phyloP scores from a whole-genome alignment of 2,888 invertebrate species.

The Congeria kusceri region DNA sequence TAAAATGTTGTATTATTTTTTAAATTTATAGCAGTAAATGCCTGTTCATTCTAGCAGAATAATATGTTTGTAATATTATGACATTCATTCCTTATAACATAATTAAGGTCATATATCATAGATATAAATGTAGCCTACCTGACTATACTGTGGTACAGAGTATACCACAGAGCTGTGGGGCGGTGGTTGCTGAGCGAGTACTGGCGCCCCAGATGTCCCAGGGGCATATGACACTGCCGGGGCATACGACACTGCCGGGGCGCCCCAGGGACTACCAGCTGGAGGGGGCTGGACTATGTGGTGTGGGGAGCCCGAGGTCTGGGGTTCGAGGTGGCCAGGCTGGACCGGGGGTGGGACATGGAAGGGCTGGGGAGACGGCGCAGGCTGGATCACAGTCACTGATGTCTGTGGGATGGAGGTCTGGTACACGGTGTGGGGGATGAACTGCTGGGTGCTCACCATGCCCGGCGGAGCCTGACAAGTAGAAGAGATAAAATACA shows the following conservation, averaged over 20 bases:
- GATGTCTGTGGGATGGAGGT: slow-evolving; percentile 37
- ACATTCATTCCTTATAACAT: too few relatives aligned
- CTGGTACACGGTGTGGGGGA: slow-evolving; percentile 29
- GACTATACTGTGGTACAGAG: slow-evolving; percentile 18
- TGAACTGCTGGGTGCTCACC: slow-evolving; percentile 21
- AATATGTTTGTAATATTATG: too few relatives aligned
- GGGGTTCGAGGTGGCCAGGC: slow-evolving; percentile 9
- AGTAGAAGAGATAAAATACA: too few relatives aligned
- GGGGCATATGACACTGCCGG: slow-evolving; percentile 26
- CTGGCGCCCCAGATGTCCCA: slow-evolving; percentile 5
- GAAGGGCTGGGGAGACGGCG: slow-evolving; percentile 20
- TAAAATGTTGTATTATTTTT: too few relatives aligned
- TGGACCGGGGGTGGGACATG: not conserved
- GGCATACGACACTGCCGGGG: slow-evolving; percentile 35
- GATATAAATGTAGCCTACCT: too few relatives aligned
- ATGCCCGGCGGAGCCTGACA: slow-evolving; percentile 1
- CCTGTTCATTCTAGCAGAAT: too few relatives aligned
- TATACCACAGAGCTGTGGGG: slow-evolving; percentile 8
- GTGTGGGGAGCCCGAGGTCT: slow-evolving; percentile 26
- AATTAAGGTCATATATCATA: too few relatives aligned
- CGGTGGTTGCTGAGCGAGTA: not conserved
- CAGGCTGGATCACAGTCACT: slow-evolving; percentile 12
- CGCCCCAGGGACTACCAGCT: slow-evolving; percentile 57
- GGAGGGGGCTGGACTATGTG: slow-evolving; percentile 41
- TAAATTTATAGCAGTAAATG: too few relatives aligned